Conservation (phyloP, 1,140 invertebrate species). For the Periplaneta americana region DNA sequence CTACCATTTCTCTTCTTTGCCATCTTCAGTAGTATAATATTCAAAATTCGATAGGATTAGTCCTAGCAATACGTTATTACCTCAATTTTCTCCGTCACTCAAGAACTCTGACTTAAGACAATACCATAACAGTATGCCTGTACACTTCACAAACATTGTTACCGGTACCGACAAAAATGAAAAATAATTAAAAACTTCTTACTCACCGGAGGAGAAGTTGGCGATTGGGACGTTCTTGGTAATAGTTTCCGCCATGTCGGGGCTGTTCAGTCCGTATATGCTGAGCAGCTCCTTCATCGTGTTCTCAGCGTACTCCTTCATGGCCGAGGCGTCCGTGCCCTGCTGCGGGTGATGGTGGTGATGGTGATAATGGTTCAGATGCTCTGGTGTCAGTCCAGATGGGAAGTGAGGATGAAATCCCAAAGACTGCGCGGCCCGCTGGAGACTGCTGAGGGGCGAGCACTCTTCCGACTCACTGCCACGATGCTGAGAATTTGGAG, state of each 20-base stretch:
- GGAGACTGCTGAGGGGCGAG: background rate
- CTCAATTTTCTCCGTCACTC: no score
- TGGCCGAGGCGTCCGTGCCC: conserved; percentile 32
- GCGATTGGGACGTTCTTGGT: conserved; percentile 36
- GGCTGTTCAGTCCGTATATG: conserved; percentile 45
- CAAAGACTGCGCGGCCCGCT: background rate
- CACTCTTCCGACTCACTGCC: background rate
- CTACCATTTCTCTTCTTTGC: no score
- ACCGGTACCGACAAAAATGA: no score
- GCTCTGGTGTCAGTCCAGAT: background rate
- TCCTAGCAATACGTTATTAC: no score
- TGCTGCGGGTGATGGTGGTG: conserved; percentile 18
- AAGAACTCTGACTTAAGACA: no score
- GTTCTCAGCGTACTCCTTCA: conserved; percentile 51
- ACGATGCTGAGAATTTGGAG: background rate
- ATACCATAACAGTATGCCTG: no score
- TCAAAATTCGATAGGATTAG: no score
- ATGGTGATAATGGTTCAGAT: background rate
- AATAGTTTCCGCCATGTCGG: conserved; percentile 37
- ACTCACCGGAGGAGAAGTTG: conserved; percentile 40
- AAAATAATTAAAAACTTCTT: background rate
- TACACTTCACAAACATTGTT: no score
- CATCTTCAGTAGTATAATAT: no score
- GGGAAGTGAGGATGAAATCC: background rate
- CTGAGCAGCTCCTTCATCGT: conserved; percentile 54